Evolutionary conservation across 92 coral and sea anemone species (phyloP).

Genomic region (Parazoanthus swiftii): DNA sequence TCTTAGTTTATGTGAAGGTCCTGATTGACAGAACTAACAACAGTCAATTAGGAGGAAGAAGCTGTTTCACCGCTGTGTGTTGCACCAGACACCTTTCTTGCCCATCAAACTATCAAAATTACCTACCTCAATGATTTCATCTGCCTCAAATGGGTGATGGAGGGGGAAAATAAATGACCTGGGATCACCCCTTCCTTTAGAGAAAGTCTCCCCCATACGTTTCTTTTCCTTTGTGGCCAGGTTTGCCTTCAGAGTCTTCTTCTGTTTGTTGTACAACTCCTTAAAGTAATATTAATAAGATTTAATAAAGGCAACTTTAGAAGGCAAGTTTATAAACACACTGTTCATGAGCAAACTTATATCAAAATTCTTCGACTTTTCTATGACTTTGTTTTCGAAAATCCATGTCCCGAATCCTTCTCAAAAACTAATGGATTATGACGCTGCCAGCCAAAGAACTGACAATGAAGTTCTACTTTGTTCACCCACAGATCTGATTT

Average conservation of each 20-base stretch:
- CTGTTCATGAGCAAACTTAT: too few relatives aligned
- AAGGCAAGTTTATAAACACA: not conserved
- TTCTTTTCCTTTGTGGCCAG: conserved; percentile 69
- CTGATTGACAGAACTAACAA: too few relatives aligned
- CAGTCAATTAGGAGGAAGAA: not conserved
- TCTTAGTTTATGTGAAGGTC: too few relatives aligned
- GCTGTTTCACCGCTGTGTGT: not conserved
- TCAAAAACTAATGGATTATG: too few relatives aligned
- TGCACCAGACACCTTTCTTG: not conserved
- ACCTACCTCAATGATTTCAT: conserved; percentile 67
- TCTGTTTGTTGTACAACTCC: conserved; percentile 89
- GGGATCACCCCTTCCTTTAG: conserved; percentile 62
- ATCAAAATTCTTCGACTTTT: too few relatives aligned
- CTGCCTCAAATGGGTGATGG: conserved; percentile 61
- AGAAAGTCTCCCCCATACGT: conserved; percentile 80
- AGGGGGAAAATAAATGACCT: conserved; percentile 49
- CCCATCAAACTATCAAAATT: not conserved
- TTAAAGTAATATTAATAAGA: not conserved
- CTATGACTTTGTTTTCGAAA: too few relatives aligned
- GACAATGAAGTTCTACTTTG: too few relatives aligned
- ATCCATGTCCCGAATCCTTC: too few relatives aligned
- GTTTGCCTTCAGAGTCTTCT: conserved; percentile 71
- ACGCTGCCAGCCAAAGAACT: too few relatives aligned
- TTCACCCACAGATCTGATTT: too few relatives aligned
- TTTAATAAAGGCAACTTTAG: not conserved